Percentiles rank a stretch among this genome's conserved stretches.
These are phyloP conservation scores for Synchiropus splendidus DNA, from an alignment of 2,113 vertebrate species.

Conservation along the genomic window DNA sequence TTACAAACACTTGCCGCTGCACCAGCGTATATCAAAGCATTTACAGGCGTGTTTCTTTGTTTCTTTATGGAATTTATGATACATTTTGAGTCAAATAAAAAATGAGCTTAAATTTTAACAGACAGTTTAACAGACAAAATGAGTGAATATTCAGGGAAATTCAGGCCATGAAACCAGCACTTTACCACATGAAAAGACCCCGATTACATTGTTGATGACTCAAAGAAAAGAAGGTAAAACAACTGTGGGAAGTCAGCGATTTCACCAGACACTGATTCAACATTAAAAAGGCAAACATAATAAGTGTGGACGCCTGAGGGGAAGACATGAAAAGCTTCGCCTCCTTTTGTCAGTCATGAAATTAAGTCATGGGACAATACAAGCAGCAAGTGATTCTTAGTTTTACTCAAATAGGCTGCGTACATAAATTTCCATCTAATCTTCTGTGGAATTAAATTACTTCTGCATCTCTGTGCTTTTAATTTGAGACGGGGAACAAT, in stretches of 20 bases:
- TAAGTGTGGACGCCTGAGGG: constrained; percentile 5
- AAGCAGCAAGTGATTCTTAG: constrained; percentile 11
- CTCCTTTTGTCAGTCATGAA: constrained; percentile 12
- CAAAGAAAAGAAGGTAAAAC: no score
- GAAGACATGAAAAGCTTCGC: constrained; percentile 10
- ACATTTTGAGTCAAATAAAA: no score
- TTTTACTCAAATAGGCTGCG: constrained; percentile 9
- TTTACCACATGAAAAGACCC: no score
- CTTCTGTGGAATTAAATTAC: constrained; percentile 15
- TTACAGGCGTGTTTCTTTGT: no score
- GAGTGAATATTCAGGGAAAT: no score
- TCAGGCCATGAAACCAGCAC: no score
- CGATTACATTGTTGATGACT: no score
- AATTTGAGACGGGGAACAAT: constrained; percentile 18
- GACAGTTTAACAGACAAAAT: no score
- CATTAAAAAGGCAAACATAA: not conserved
- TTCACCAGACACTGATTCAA: not conserved
- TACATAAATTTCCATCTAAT: constrained; percentile 35
- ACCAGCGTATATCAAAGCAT: no score
- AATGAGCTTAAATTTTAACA: no score
- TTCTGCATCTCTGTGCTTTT: constrained; percentile 11
- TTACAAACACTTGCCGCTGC: no score
- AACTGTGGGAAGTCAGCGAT: not conserved
- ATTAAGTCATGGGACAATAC: constrained; percentile 20
- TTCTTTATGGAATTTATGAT: no score